These are phyloP conservation scores for Drosophila santomea DNA, from an alignment of 1,140 invertebrate genomes.

Conservation along the genomic window DNA sequence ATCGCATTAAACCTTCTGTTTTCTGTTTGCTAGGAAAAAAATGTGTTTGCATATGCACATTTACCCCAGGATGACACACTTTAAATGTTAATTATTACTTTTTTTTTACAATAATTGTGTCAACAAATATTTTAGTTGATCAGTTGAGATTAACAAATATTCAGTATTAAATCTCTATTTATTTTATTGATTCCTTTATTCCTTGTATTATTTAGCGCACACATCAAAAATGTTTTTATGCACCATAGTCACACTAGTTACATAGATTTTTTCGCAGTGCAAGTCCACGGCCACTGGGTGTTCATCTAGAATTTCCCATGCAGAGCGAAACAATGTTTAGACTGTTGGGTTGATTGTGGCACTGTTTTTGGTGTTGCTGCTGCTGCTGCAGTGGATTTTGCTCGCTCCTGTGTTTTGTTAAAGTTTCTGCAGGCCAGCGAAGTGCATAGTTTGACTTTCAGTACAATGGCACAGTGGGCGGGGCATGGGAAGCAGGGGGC, in stretches of 20 bases:
- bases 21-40: background rate
- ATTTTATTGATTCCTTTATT: too few species aligned
- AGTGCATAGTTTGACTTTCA: conserved; percentile 71
- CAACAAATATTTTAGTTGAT: too few species aligned
- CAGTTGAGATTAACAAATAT: too few species aligned
- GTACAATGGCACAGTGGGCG: conserved; percentile 44
- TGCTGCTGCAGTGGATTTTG: conserved; percentile 17
- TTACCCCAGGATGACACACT: too few species aligned
- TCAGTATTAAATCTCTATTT: too few species aligned
- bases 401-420: conserved; percentile 48
- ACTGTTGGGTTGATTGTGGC: conserved; percentile 42
- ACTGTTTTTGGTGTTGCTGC: conserved; percentile 22
- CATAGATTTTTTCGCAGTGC: conserved; percentile 4
- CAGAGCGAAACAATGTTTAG: conserved; percentile 35
- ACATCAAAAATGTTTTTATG: too few species aligned
- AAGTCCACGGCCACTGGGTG: background rate
- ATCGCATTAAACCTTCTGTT: background rate
- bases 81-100: too few species aligned
- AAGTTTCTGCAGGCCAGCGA: conserved; percentile 67
- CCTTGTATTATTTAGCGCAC: too few species aligned
- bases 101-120: too few species aligned
- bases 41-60: too few species aligned
- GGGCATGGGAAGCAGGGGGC: background rate
- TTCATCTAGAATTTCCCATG: conserved; percentile 32
- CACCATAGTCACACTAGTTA: too few species aligned